Conservation (phyloP, 2,113 vertebrate genomes). For the Empidonax traillii region DNA sequence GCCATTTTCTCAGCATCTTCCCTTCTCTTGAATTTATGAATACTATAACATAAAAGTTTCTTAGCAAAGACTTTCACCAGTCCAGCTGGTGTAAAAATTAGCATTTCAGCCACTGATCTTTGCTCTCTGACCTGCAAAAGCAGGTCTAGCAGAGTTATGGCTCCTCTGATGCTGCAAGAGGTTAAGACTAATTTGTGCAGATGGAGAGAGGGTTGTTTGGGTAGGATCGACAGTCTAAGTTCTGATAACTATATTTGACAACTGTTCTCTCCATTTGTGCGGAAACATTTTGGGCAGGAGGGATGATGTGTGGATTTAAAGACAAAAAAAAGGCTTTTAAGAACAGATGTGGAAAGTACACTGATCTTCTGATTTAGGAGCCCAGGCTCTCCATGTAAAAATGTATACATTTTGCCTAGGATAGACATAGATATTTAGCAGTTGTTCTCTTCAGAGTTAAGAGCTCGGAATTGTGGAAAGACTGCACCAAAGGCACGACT, state of each 20-base stretch:
- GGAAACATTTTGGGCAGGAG: background rate
- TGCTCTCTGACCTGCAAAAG: background rate
- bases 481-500: background rate
- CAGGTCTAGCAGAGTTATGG: background rate
- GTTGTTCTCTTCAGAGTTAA: background rate
- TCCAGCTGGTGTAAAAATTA: background rate
- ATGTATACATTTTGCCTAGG: background rate
- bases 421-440: background rate
- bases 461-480: background rate
- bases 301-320: background rate
- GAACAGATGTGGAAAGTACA: background rate
- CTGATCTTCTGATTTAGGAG: background rate
- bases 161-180: background rate
- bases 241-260: background rate
- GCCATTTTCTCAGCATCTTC: background rate
- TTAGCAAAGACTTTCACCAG: background rate
- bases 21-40: fast-evolving
- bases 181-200: background rate
- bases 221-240: background rate
- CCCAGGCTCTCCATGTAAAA: background rate
- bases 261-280: background rate
- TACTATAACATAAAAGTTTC: background rate
- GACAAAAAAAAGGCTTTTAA: background rate
- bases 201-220: background rate
- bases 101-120: background rate